phyloP scores from a whole-genome alignment of 2,888 invertebrate species.

The Orthosia incerta region DNA sequence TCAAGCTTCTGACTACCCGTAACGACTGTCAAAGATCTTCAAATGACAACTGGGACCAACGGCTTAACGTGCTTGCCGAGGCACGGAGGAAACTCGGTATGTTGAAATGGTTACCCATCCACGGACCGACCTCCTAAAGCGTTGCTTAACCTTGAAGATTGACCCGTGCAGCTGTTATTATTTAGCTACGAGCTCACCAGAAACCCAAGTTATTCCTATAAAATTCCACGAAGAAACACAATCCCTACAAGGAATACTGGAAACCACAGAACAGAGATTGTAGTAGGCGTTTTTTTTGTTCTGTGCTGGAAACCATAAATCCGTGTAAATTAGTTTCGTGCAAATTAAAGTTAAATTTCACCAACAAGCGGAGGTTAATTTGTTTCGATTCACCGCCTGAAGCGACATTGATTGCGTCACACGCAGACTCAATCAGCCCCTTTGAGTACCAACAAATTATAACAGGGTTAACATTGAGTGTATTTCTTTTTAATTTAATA shows the following conservation, averaged over 20 bases:
- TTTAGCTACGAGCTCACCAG: too few species aligned
- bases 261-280: too few species aligned
- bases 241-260: not conserved
- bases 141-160: too few species aligned
- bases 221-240: not conserved
- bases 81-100: too few species aligned
- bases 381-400: conserved; percentile 73
- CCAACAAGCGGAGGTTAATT: conserved; percentile 71
- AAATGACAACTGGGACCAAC: too few species aligned
- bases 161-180: too few species aligned
- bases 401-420: conserved; percentile 72
- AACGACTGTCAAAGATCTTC: too few species aligned
- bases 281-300: too few species aligned
- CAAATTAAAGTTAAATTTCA: conserved; percentile 72
- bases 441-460: conserved; percentile 69
- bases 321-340: conserved; percentile 68
- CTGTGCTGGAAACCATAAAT: conserved; percentile 54
- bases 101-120: too few species aligned
- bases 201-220: not conserved
- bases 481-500: conserved; percentile 48
- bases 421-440: conserved; percentile 73
- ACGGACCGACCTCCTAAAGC: too few species aligned
- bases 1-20: too few species aligned
- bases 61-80: too few species aligned
- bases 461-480: conserved; percentile 51